These are phyloP conservation scores for Rhagophthalmus giganteus DNA, from an alignment of 2,888 invertebrate species.

Conservation along the genomic window DNA sequence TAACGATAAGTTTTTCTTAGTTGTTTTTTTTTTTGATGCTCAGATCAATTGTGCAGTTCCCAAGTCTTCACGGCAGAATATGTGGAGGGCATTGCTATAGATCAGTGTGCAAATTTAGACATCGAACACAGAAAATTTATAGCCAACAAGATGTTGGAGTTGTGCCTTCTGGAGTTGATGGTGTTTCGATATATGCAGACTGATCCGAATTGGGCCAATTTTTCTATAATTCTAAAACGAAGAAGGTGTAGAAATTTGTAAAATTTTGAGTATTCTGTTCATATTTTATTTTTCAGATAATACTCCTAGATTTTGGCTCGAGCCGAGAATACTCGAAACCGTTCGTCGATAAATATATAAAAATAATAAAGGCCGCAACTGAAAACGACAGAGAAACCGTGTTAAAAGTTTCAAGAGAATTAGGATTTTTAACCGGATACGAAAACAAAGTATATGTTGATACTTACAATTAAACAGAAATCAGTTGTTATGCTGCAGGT, in stretches of 20 bases:
- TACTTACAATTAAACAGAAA: too few relatives aligned
- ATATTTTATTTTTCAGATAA: conserved; percentile 66
- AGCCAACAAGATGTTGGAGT: conserved; percentile 73
- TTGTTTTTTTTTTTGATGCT: too few relatives aligned
- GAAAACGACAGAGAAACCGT: conserved; percentile 75
- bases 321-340: conserved; percentile 80
- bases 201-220: conserved; percentile 99
- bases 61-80: conserved; percentile 91
- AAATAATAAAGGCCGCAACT: conserved; percentile 88
- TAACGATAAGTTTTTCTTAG: too few relatives aligned
- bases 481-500: too few relatives aligned
- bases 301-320: conserved; percentile 95
- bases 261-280: too few relatives aligned
- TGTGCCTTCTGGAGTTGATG: conserved; percentile 87
- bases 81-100: conserved; percentile 89
- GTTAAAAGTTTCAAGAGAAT: conserved; percentile 75
- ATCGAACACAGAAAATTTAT: conserved; percentile 73
- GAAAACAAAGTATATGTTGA: conserved; percentile 85
- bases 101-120: conserved; percentile 81
- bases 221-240: conserved; percentile 85
- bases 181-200: conserved; percentile 96
- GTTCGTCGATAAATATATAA: conserved; percentile 92
- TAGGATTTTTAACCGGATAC: conserved; percentile 97
- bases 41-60: conserved; percentile 73
- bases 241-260: too few relatives aligned